Base-by-base conservation (phyloP, 2,113 vertebrate species). In the Tachysurus vachellii region DNA sequence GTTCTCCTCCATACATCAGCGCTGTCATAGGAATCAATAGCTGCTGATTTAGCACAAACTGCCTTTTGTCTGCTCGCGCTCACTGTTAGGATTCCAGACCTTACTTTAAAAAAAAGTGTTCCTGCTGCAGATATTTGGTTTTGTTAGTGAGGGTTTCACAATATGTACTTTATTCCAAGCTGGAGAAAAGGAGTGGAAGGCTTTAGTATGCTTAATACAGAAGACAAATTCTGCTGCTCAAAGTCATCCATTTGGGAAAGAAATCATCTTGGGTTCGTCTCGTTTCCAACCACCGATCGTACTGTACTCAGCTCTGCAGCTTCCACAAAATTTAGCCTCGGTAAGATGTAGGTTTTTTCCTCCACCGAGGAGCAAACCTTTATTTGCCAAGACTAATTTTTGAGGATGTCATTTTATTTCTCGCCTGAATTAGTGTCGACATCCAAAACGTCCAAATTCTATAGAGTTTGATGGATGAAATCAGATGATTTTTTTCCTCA, bases 21-120 rank as follows among this genome's bases (percentile, higher is more conserved):
- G 77, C 79, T 68, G 82, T 83, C 80, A 77, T 82, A 36, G 75
- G 79, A 85, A 87, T 87, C 83, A 71, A 75, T 66, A 54, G 28
- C 53, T 59, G 82, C 66, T 82, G 68, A 87, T 87, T 84, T 53
- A 83, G 50, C 47, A 70, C 44, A 83, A 81, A 79, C 56, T 85
- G 57, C 8, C 21, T 73, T 86, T 83, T 77, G 61, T 68, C 44
- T 75, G 53, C 28, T 57, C 9, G 0, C 36, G 26, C 77, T 59
- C 9, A 4, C 53, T 36, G 54, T 21, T 80, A 31, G 59, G 1
- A 80, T 42, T 0, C 5, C 19, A 79, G 13, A n/a, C 12, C 47
- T 28, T 16, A 0, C 50, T 36, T 36, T 53, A 14, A 54, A 53
- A 54, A 28, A 19, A 16, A 31, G 2, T 0, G 14, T 77, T 10